Evolutionary conservation across 2,113 vertebrate species (phyloP).

Genomic region (Percopsis transmontana): DNA sequence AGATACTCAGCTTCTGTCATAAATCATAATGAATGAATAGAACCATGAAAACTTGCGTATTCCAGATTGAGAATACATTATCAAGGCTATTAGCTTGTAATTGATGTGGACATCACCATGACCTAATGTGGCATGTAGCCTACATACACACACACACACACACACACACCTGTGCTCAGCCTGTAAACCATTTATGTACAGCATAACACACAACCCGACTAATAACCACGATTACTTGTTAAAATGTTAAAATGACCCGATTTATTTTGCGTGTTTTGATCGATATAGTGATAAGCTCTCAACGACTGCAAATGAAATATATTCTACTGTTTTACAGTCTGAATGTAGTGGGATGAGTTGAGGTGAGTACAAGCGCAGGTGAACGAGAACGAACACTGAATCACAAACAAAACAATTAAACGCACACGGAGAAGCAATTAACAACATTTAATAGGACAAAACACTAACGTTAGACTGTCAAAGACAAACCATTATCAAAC

Average conservation of each 20-base stretch:
- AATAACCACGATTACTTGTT: conserved; percentile 12
- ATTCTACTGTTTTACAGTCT: conserved; percentile 9
- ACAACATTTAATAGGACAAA: too few relatives aligned
- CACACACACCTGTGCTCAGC: background rate
- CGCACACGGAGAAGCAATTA: too few relatives aligned
- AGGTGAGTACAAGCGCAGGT: too few relatives aligned
- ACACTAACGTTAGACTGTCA: too few relatives aligned
- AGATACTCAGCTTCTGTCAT: conserved; percentile 41
- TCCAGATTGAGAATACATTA: conserved; percentile 14
- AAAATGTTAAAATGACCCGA: conserved; percentile 25
- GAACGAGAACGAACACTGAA: too few relatives aligned
- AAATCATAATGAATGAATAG: conserved; percentile 37
- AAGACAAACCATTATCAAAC: too few relatives aligned
- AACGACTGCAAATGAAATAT: conserved; percentile 25
- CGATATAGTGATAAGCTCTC: conserved; percentile 3
- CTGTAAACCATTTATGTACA: background rate
- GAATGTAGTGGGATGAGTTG: too few relatives aligned
- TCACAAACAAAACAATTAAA: too few relatives aligned
- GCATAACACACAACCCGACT: conserved; percentile 6
- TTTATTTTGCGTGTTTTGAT: background rate
- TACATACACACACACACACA: background rate
- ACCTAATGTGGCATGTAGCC: background rate
- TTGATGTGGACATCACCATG: background rate
- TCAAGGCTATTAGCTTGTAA: conserved; percentile 16
- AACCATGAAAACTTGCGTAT: conserved; percentile 26